Evolutionary conservation across 2,888 invertebrate species (phyloP), one percentile per base, ranked within the genome.

Genomic region (Drosophila mayaguana): DNA sequence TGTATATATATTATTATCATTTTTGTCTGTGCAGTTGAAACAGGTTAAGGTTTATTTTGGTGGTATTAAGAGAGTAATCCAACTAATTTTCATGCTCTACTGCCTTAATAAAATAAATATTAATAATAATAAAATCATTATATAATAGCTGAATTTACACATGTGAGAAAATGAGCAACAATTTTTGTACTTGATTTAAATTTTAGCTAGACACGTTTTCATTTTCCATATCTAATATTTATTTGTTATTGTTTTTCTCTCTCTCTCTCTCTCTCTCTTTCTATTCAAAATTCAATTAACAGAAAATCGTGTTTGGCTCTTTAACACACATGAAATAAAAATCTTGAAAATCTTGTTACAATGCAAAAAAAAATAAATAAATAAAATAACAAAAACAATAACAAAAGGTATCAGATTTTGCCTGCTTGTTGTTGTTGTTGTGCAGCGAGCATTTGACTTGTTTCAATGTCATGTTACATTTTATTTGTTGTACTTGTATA

Each of bases 401-500:
- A 55, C 14, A 63, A 32, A 53, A 36, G 57, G 56, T 79, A 79
- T 79, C 62, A 69, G 63, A 67, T 78, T 62, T 64, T 72, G 32
- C 34, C 3, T 1, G 50, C 0, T 34, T 32, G 12, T 32, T 48
- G 46, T 48, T 32, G 16, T 25, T 45, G 46, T 48, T 48, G 48
- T 63, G 45, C 63, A 53, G 60, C 68, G 50, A 75, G 71, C 76
- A 75, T 84, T 85, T 87, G 84, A 89, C 80, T 84, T 79, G 75
- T 84, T 86, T 86, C 85, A 86, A 86, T 89, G 85, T 87, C 89
- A 89, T 79, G 88, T 87, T 84, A 89, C 85, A 89, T 73, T 79
- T 78, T 77, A 56, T 80, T 63, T 69, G 65, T 65, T 81, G 48
- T 57, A 50, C 69, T 42, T 48, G 50, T 70, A 60, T 9, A 0